Evolutionary conservation across 2,888 invertebrate species (phyloP).

Genomic region (Platycheirus albimanus): DNA sequence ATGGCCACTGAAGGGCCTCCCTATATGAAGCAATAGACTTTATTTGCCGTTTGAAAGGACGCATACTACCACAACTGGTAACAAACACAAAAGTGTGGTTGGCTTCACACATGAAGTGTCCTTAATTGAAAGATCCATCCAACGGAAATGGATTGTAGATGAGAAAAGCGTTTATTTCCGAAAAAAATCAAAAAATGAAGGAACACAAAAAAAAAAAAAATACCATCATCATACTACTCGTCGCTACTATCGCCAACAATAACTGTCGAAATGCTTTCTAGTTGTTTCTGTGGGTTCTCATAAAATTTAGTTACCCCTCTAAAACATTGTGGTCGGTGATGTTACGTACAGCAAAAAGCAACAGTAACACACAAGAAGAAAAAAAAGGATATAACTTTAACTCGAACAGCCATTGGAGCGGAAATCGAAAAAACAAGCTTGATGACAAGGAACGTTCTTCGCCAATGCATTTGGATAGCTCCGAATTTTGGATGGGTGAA

Average conservation of each 20-base stretch:
- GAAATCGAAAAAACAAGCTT: slow-evolving; percentile 25
- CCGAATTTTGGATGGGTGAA: neutral
- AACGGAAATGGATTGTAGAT: slow-evolving; percentile 58
- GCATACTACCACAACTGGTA: neutral
- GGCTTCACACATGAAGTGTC: slow-evolving; percentile 44
- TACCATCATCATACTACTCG: neutral
- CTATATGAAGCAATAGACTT: slow-evolving; percentile 1
- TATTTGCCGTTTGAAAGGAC: neutral
- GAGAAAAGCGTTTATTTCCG: slow-evolving; percentile 43
- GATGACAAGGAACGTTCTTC: slow-evolving; percentile 15
- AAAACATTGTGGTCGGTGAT: neutral
- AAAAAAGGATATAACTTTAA: slow-evolving; percentile 4
- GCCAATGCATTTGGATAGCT: neutral
- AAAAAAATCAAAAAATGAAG: too few relatives aligned
- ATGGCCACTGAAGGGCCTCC: too few relatives aligned
- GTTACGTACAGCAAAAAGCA: neutral
- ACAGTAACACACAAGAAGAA: too few relatives aligned
- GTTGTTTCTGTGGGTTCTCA: slow-evolving; percentile 33
- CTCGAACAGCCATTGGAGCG: slow-evolving; percentile 2
- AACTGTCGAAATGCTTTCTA: slow-evolving; percentile 22
- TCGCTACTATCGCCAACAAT: slow-evolving; percentile 20
- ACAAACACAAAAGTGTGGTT: slow-evolving; percentile 4
- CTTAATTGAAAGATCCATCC: slow-evolving; percentile 67
- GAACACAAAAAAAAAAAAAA: neutral
- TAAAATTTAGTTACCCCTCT: slow-evolving; percentile 53